phyloP scores from a whole-genome alignment of 2,888 invertebrate genomes.

The Ophion obscuratus region DNA sequence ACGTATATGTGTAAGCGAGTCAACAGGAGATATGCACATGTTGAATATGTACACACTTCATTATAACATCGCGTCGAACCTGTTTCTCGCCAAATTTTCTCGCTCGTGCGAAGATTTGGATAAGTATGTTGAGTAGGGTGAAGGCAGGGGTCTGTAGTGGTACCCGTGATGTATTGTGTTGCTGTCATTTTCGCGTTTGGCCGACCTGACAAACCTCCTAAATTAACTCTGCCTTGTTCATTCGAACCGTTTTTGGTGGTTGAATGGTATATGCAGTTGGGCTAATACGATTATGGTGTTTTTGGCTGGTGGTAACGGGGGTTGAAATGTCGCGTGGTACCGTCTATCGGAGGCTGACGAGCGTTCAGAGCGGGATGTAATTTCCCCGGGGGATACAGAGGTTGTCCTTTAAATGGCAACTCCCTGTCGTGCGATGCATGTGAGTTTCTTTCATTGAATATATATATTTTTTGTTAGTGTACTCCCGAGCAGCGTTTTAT shows the following conservation, averaged over 20 bases:
- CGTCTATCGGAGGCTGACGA: neutral
- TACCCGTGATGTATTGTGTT: too few relatives aligned
- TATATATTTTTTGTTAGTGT: neutral
- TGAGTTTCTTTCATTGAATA: neutral
- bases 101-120: neutral
- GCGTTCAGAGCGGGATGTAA: conserved; percentile 18
- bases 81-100: neutral
- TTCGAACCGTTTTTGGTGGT: neutral
- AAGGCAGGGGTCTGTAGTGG: too few relatives aligned
- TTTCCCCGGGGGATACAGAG: conserved; percentile 46
- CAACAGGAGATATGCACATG: conserved; percentile 27
- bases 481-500: neutral
- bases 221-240: neutral
- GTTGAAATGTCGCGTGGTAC: neutral
- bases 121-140: too few relatives aligned
- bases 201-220: too few relatives aligned
- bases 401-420: conserved; percentile 45
- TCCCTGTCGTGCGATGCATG: conserved; percentile 30
- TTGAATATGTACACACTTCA: conserved; percentile 30
- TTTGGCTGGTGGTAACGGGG: neutral
- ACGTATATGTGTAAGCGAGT: neutral
- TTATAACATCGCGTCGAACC: conserved; percentile 16
- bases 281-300: neutral
- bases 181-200: too few relatives aligned
- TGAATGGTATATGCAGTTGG: neutral